Conservation (phyloP, 2,797 vertebrate species). For the Chaetodon trifasciatus region DNA sequence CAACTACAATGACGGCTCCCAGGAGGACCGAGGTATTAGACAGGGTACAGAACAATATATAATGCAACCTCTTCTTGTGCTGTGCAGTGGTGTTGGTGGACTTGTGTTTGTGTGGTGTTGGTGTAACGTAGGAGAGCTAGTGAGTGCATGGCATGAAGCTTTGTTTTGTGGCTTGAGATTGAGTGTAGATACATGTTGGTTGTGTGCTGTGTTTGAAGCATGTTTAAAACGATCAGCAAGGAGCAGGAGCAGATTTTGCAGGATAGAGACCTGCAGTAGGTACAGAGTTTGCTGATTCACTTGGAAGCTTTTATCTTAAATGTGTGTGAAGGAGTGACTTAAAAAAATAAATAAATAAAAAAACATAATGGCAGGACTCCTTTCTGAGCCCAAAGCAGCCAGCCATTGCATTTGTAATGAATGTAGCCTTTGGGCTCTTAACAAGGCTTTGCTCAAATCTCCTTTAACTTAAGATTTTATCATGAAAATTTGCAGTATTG, state of each 20-base stretch:
- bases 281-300: neutral
- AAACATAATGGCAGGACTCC: neutral
- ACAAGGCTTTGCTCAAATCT: neutral
- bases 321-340: neutral
- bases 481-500: neutral
- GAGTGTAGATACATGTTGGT: constrained; percentile 1
- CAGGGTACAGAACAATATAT: constrained; percentile 86
- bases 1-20: constrained; percentile 99
- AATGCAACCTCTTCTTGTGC: constrained; percentile 70
- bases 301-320: neutral
- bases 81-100: constrained; percentile 57
- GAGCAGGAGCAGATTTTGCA: neutral
- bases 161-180: constrained; percentile 19
- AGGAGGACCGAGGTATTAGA: constrained; percentile 98
- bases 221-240: neutral
- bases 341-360: neutral
- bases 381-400: neutral
- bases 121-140: neutral
- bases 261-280: neutral
- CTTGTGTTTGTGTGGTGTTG: constrained; percentile 55
- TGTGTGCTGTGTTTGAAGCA: neutral
- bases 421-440: neutral
- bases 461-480: neutral
- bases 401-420: neutral
- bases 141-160: constrained; percentile 33